Base-by-base conservation (phyloP, 2,888 invertebrate genomes). In the Exocentrus adspersus region DNA sequence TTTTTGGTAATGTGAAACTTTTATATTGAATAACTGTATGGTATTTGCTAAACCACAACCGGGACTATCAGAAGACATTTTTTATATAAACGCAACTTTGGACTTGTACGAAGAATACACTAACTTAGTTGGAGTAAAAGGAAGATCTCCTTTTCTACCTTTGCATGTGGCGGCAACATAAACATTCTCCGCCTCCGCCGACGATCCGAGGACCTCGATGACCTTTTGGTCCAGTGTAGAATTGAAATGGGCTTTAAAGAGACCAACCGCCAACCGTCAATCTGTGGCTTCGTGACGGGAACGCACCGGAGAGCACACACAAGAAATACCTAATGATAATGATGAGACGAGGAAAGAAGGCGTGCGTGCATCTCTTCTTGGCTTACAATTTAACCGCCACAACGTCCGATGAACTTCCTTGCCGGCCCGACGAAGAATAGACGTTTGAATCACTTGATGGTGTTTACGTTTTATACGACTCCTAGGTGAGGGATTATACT, bases 341-440 rank as follows among this genome's bases (percentile, higher is more conserved):
- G 54, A 54, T 54, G 54, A 54, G 54, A 54, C 54, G 54, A 54
- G 21, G 54, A 54, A 43, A 54, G 54, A 54, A 54, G 54, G 54
- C 43, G 54, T 45, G 54, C 43, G 16, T 45, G 54, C 43, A 28
- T 43, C 54, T 20, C 7, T 43, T 54, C 54, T 43, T 54, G n/a
- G 43, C 54, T 54, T 54, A 54, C 43, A 37, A 43, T 54, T 24
- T 65, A 65, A 65, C 65, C 65, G 65, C 59, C 65, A 57, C 48
- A 51, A 58, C 62, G 65, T 59, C 61, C 65, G 59, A 58, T 65
- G 65, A 65, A 62, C 65, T 64, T 62, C 51, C 53, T 48, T 54
- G 54, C 54, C 19, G 43, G n/a, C 30, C 50, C 30, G 30, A 28
- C 16, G 48, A 53, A 21, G 53, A 53, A 53, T 53, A 37, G 37